These are phyloP conservation scores for Coremacera marginata DNA, from an alignment of 2,888 invertebrate genomes.

Conservation along the genomic window DNA sequence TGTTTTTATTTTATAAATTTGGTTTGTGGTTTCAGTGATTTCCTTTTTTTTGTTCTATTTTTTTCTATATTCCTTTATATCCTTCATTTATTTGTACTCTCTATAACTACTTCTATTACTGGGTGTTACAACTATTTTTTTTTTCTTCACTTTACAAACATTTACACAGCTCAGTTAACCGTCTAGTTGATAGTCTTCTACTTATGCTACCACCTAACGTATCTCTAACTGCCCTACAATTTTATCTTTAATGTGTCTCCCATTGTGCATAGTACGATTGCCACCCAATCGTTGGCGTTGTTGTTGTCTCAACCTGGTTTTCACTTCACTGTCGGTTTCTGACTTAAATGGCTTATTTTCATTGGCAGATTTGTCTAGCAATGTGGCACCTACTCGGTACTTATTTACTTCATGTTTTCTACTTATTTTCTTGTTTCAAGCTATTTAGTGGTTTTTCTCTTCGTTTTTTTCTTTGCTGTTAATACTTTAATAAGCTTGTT, in stretches of 20 bases:
- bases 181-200: too few relatives aligned
- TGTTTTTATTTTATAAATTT: background rate
- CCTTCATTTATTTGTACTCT: background rate
- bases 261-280: background rate
- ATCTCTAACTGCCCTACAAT: background rate
- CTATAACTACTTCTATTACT: background rate
- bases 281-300: background rate
- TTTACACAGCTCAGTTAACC: too few relatives aligned
- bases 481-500: constrained; percentile 18
- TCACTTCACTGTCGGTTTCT: background rate
- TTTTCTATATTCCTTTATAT: too few relatives aligned
- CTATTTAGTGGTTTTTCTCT: background rate
- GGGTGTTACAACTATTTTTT: too few relatives aligned
- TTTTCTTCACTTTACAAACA: too few relatives aligned
- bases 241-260: background rate
- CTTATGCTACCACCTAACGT: background rate
- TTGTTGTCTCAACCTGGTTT: too few relatives aligned
- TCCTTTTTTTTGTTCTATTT: background rate
- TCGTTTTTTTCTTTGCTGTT: background rate
- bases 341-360: constrained; percentile 13
- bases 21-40: constrained; percentile 10
- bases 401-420: background rate
- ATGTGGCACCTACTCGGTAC: background rate
- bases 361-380: background rate
- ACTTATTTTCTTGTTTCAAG: background rate